A percentile compares a stretch with the other conserved stretches of the same genome.
These are phyloP conservation scores for Dasyurus viverrinus DNA, from an alignment of 2,113 vertebrate species.

Conservation along the genomic window DNA sequence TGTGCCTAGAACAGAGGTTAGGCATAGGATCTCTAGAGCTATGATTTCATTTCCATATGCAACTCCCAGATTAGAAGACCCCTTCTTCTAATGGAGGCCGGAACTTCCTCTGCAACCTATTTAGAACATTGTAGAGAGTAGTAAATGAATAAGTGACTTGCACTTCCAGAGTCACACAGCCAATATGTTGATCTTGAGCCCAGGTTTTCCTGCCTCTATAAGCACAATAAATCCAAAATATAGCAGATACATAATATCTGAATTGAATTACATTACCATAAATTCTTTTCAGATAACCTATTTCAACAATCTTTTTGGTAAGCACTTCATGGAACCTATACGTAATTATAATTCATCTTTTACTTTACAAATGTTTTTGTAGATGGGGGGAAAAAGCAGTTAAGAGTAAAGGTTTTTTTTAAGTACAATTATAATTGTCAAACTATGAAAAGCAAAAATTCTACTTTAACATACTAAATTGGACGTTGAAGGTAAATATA, in stretches of 20 bases:
- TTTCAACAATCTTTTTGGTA: background rate
- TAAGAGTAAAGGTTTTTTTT: background rate
- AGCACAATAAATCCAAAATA: background rate
- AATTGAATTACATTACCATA: background rate
- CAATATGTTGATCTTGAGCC: background rate
- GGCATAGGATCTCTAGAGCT: background rate
- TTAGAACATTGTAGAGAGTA: background rate
- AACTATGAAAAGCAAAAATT: background rate
- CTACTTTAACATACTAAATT: background rate
- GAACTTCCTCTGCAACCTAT: background rate
- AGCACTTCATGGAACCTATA: background rate
- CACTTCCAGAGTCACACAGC: background rate
- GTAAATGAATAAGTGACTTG: background rate
- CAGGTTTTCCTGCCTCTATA: background rate
- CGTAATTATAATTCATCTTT: background rate
- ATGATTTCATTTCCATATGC: background rate
- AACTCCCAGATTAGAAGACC: background rate
- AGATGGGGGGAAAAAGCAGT: background rate
- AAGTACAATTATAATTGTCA: background rate
- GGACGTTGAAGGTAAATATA: no score
- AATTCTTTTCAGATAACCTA: background rate
- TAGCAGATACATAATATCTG: background rate
- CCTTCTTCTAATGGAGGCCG: background rate
- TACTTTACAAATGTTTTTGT: background rate
- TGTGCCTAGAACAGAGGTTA: background rate